phyloP scores from a whole-genome alignment of 2,113 vertebrate genomes.

The Myotis lucifugus region DNA sequence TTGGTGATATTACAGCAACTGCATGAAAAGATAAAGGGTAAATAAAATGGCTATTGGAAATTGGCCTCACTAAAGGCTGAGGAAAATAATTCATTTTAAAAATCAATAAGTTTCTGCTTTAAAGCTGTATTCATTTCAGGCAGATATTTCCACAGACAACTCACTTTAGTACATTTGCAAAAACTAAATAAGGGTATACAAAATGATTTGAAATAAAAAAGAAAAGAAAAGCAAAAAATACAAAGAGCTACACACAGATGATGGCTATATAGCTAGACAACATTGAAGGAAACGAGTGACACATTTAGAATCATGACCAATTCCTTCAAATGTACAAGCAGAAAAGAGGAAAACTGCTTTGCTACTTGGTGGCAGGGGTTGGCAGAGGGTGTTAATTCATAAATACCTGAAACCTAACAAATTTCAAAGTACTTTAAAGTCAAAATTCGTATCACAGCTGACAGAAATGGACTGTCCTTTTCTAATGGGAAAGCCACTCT shows the following conservation, averaged over 20 bases:
- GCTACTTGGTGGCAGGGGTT: not conserved
- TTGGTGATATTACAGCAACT: not conserved
- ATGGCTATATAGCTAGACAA: not conserved
- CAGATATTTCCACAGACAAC: not conserved
- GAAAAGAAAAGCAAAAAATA: slow-evolving; percentile 3
- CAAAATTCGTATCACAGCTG: slow-evolving; percentile 9
- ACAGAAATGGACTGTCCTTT: not conserved
- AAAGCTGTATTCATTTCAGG: not conserved
- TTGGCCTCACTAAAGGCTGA: not conserved
- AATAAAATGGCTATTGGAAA: slow-evolving; percentile 47
- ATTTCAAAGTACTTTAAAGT: not conserved
- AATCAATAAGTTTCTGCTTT: slow-evolving; percentile 30
- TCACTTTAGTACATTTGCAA: not conserved
- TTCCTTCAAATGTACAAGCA: not conserved
- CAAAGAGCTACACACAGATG: not conserved
- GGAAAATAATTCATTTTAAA: slow-evolving; percentile 47
- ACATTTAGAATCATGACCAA: not conserved
- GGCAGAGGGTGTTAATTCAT: not conserved
- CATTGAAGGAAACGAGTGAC: not conserved
- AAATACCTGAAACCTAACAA: not conserved
- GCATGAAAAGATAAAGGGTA: not conserved
- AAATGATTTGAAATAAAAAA: not conserved
- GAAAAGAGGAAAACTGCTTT: not conserved
- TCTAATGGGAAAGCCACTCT: slow-evolving; percentile 15
- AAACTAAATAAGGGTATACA: not conserved